Percentiles rank a stretch among this genome's conserved stretches.
These are phyloP conservation scores for Sminthurinus signatus DNA, from an alignment of 1,140 invertebrate genomes.

Conservation along the genomic window DNA sequence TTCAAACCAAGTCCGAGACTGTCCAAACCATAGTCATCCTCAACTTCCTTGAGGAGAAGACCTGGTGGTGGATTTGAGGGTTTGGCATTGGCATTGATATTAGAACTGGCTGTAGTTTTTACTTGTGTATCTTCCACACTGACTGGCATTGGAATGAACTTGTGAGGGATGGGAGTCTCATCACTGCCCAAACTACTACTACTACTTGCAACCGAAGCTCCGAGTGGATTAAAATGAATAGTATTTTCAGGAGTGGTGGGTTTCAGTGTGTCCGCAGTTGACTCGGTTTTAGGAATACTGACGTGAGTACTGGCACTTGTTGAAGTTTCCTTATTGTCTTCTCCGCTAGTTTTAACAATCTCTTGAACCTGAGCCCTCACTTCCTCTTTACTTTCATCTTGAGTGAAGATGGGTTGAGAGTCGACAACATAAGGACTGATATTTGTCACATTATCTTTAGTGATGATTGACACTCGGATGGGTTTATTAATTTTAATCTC, in stretches of 20 bases:
- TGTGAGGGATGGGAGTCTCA: background rate
- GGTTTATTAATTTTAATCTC: conserved; percentile 18
- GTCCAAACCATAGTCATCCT: conserved; percentile 18
- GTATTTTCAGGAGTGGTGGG: background rate
- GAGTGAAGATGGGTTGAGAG: background rate
- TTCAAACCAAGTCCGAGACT: too few species aligned
- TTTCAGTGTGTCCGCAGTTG: conserved; percentile 9
- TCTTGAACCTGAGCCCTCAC: background rate
- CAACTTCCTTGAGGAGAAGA: conserved; percentile 1
- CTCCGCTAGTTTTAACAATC: background rate
- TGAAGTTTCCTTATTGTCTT: background rate
- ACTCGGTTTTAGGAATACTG: conserved; percentile 4
- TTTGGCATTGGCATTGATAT: background rate
- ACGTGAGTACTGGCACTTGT: background rate
- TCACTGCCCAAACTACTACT: background rate
- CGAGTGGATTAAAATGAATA: background rate
- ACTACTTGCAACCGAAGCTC: background rate
- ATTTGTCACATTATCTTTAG: conserved; percentile 23
- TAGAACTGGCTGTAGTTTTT: background rate
- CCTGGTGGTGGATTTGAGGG: background rate
- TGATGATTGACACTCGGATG: conserved; percentile 37
- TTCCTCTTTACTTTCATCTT: background rate
- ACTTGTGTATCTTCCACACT: background rate
- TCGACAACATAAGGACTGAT: conserved; percentile 1
- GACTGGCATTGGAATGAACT: background rate